These are phyloP conservation scores for Laodelphax striatellus DNA, from an alignment of 1,140 invertebrate genomes.

Conservation along the genomic window DNA sequence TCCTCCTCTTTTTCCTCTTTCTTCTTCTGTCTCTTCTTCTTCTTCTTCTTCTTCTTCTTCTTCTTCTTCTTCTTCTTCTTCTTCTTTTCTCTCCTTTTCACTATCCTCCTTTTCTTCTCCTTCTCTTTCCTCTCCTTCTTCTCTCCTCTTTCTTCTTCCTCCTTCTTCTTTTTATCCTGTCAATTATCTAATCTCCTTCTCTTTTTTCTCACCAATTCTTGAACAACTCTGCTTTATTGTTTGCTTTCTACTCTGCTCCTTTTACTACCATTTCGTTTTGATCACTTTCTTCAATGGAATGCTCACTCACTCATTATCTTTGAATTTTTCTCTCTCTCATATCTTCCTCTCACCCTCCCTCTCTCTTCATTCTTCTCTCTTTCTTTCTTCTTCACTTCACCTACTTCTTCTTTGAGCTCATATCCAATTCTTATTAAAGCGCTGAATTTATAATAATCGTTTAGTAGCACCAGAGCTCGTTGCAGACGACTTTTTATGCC, in stretches of 20 bases:
- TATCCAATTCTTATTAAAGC: not conserved
- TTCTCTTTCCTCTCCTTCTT: too few species aligned
- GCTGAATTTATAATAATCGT: too few species aligned
- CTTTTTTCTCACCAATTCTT: too few species aligned
- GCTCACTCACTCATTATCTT: not conserved
- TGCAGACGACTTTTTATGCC: too few species aligned
- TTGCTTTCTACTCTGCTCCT: too few species aligned
- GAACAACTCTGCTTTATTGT: too few species aligned
- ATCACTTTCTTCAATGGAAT: too few species aligned
- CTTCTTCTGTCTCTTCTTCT: not conserved
- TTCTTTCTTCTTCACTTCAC: not conserved
- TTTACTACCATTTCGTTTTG: too few species aligned
- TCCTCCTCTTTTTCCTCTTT: not conserved
- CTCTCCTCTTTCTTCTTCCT: too few species aligned
- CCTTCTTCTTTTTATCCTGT: not conserved
- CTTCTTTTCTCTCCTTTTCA: not conserved
- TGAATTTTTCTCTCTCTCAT: not conserved
- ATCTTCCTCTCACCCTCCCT: not conserved
- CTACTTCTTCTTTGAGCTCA: not conserved
- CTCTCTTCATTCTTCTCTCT: not conserved
- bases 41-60: not conserved
- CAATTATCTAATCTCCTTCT: too few species aligned
- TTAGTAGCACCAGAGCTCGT: too few species aligned
- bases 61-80: not conserved
- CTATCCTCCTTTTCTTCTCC: not conserved